Percentiles rank a stretch among this genome's conserved stretches.
Evolutionary conservation across 2,888 invertebrate genomes (phyloP).

Genomic region (Trichogramma dendrolimi): DNA sequence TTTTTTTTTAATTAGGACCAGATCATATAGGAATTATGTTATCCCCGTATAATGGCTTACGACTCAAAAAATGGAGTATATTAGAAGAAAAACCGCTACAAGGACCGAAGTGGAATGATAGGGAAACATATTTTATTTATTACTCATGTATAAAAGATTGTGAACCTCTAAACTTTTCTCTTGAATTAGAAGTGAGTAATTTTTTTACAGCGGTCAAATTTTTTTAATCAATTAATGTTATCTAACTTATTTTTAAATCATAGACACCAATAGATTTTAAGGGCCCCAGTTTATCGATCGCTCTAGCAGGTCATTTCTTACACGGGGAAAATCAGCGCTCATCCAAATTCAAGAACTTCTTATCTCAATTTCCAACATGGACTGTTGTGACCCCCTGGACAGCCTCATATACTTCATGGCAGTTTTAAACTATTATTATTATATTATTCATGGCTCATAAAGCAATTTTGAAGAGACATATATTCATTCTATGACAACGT

Average conservation of each 20-base stretch:
- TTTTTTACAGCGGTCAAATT: neutral
- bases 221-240: neutral
- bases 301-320: conserved; percentile 61
- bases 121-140: conserved; percentile 66
- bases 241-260: conserved; percentile 27
- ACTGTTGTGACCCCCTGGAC: conserved; percentile 68
- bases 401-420: conserved; percentile 64
- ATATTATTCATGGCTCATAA: neutral
- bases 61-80: conserved; percentile 59
- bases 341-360: conserved; percentile 55
- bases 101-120: conserved; percentile 56
- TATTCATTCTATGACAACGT: too few relatives aligned
- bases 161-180: conserved; percentile 58
- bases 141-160: conserved; percentile 63
- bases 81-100: conserved; percentile 56
- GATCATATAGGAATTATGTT: conserved; percentile 66
- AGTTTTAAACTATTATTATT: conserved; percentile 47
- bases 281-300: conserved; percentile 57
- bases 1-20: conserved; percentile 55
- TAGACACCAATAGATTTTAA: conserved; percentile 49
- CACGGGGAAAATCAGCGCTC: conserved; percentile 57
- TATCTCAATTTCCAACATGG: conserved; percentile 62
- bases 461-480: too few relatives aligned
- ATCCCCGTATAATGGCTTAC: conserved; percentile 59
- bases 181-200: conserved; percentile 60